These are phyloP conservation scores for Pelagia noctiluca DNA, from an alignment of 30 jellyfish, hydroid and myxozoan species.

Conservation along the genomic window DNA sequence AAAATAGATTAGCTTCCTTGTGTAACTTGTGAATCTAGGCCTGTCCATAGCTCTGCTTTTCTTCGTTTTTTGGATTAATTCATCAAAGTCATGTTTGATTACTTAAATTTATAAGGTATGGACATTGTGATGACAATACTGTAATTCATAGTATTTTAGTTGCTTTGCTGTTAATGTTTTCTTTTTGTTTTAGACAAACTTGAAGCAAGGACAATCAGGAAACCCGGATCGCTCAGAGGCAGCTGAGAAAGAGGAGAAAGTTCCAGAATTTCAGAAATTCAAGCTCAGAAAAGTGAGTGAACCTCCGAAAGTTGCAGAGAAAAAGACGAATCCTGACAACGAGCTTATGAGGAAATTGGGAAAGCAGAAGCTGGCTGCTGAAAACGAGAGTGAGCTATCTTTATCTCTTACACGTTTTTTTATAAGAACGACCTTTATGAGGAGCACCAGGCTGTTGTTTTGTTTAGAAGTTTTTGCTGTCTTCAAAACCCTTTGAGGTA, in stretches of 20 bases:
- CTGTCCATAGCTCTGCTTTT: too few relatives aligned
- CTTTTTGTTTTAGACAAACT: constrained; percentile 56
- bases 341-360: constrained; percentile 86
- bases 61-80: neutral
- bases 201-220: constrained; percentile 48
- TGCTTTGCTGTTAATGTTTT: too few relatives aligned
- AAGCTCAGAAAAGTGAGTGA: constrained; percentile 59
- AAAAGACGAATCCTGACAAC: constrained; percentile 28
- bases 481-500: too few relatives aligned
- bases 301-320: constrained; percentile 35
- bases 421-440: too few relatives aligned
- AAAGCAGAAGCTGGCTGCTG: constrained; percentile 83
- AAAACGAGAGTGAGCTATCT: constrained; percentile 70
- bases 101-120: neutral
- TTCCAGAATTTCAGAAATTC: constrained; percentile 73
- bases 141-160: too few relatives aligned
- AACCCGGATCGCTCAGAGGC: constrained; percentile 3
- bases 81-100: neutral
- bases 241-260: constrained; percentile 27
- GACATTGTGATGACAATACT: neutral
- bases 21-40: too few relatives aligned
- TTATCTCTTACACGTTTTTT: too few relatives aligned
- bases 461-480: too few relatives aligned
- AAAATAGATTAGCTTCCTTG: too few relatives aligned
- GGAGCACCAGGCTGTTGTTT: too few relatives aligned